A percentile compares a stretch with the other conserved stretches of the same genome.
These are phyloP conservation scores for Machaerirhynchus nigripectus DNA, from an alignment of 2,113 vertebrate genomes.

Conservation along the genomic window DNA sequence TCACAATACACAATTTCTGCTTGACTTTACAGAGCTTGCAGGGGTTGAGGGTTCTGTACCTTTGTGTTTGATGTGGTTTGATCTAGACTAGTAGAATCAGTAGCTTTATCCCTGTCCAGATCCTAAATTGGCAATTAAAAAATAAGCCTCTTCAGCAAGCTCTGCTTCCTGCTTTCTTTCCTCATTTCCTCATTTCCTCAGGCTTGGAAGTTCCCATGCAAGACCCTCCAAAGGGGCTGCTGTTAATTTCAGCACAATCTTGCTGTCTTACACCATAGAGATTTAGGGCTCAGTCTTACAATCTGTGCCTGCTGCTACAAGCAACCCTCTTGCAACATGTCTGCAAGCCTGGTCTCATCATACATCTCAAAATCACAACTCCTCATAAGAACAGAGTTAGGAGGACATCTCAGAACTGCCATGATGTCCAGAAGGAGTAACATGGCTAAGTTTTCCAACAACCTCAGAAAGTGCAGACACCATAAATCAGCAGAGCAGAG, in stretches of 20 bases:
- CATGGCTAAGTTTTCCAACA: background rate
- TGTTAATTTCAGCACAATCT: background rate
- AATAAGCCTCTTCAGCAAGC: background rate
- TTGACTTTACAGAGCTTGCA: background rate
- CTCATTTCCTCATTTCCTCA: background rate
- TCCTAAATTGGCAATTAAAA: background rate
- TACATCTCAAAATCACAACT: background rate
- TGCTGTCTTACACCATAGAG: background rate
- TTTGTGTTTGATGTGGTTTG: background rate
- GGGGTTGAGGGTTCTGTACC: background rate
- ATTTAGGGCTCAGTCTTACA: background rate
- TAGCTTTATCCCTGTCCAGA: background rate
- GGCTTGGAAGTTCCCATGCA: background rate
- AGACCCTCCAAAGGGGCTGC: background rate
- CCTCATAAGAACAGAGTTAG: background rate
- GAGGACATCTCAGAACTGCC: background rate
- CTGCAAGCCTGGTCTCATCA: background rate
- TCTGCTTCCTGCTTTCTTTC: background rate
- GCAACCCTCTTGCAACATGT: background rate
- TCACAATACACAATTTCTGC: background rate
- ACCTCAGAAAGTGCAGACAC: background rate
- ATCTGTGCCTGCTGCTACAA: background rate
- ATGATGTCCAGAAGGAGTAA: background rate
- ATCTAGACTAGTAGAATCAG: background rate
- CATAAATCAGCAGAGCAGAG: conserved; percentile 6